Conservation (phyloP, 2,888 invertebrate genomes). For the Folsomia manolachei region DNA sequence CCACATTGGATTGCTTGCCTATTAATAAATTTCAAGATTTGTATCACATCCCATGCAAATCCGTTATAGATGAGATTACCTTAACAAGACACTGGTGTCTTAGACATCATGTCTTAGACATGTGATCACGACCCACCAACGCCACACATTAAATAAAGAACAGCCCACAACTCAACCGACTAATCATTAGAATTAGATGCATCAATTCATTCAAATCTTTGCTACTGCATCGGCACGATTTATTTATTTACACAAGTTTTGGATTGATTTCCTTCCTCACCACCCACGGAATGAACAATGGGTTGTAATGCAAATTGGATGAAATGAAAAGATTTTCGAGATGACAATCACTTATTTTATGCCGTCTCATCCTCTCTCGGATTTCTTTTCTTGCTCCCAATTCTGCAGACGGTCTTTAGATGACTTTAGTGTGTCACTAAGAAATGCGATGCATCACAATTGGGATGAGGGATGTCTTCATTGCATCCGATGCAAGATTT, state of each 20-base stretch:
- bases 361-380: constrained; percentile 12
- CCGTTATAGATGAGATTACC: neutral
- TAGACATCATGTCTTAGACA: too few relatives aligned
- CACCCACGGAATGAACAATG: neutral
- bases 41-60: neutral
- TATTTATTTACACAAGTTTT: neutral
- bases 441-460: too few relatives aligned
- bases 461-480: too few relatives aligned
- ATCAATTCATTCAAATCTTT: neutral
- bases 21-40: neutral
- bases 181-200: neutral
- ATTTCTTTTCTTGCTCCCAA: constrained; percentile 16
- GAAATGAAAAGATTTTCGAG: constrained; percentile 1
- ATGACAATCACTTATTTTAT: constrained; percentile 22
- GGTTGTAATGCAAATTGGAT: neutral
- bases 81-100: neutral
- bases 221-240: neutral
- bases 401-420: constrained; percentile 10
- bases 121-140: neutral
- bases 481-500: neutral
- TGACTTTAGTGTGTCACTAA: too few relatives aligned
- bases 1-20: too few relatives aligned
- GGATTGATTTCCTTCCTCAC: neutral
- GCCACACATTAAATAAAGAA: neutral
- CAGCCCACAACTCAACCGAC: too few relatives aligned